Conservation (phyloP, 1,140 invertebrate species). For the Drosophila ogumai region DNA sequence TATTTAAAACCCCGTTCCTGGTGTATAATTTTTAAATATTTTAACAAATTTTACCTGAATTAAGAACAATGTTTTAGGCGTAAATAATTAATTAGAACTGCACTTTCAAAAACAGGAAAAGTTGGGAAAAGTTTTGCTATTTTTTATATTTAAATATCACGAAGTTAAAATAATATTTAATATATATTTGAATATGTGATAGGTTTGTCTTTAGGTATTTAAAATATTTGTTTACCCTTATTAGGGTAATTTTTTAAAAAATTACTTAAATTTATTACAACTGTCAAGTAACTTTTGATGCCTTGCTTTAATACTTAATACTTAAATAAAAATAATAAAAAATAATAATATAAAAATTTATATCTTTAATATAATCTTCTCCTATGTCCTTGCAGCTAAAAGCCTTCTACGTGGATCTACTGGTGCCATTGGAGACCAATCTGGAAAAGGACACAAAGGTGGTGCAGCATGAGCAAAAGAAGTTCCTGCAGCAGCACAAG, state of each 20-base stretch:
- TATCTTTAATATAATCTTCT: background rate
- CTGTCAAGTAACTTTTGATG: no score
- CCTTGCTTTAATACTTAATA: background rate
- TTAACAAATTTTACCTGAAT: no score
- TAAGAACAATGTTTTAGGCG: no score
- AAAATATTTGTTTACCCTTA: background rate
- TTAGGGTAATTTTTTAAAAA: background rate
- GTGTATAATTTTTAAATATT: no score
- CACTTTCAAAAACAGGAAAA: no score
- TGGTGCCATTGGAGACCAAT: slow-evolving; percentile 96
- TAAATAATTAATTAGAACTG: no score
- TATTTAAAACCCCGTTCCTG: no score
- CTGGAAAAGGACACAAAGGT: slow-evolving; percentile 97
- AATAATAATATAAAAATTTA: no score
- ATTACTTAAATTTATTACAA: no score
- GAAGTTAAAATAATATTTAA: background rate
- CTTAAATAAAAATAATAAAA: no score
- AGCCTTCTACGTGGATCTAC: slow-evolving; percentile 96
- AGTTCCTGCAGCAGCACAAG: slow-evolving; percentile 95
- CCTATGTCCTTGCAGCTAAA: slow-evolving; percentile 88
- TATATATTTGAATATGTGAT: background rate
- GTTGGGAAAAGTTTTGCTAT: background rate
- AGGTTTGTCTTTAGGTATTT: background rate
- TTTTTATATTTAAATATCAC: background rate
- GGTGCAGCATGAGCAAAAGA: slow-evolving; percentile 96